These are phyloP conservation scores for Pogonomyrmex californicus DNA, from an alignment of 1,140 invertebrate genomes.

Conservation along the genomic window DNA sequence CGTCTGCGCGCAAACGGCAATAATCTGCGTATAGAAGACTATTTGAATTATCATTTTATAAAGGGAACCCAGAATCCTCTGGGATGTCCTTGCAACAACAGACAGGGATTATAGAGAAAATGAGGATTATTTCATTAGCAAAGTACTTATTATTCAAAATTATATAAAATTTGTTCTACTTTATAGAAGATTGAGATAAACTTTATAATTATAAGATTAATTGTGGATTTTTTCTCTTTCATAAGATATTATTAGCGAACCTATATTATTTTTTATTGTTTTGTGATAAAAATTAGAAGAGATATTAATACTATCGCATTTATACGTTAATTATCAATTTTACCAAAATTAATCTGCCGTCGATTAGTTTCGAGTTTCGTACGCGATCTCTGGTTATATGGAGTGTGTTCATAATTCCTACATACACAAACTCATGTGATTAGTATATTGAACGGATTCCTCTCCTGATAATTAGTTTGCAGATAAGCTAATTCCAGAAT, in stretches of 20 bases:
- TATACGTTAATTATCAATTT: not conserved
- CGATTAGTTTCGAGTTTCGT: not conserved
- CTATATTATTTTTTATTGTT: not conserved
- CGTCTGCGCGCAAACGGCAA: slow-evolving; percentile 14
- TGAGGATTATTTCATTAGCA: not conserved
- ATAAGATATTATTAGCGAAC: not conserved
- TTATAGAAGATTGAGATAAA: not conserved
- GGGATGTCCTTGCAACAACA: slow-evolving; percentile 2
- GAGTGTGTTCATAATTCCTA: not conserved
- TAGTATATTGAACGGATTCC: slow-evolving; percentile 26
- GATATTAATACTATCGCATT: not conserved
- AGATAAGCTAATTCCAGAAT: slow-evolving; percentile 24
- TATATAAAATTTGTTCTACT: not conserved
- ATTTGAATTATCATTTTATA: slow-evolving; percentile 49
- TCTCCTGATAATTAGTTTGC: slow-evolving; percentile 35
- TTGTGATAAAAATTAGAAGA: not conserved
- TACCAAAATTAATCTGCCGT: not conserved
- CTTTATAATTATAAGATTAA: not conserved
- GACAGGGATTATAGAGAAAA: slow-evolving; percentile 9
- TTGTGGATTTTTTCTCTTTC: not conserved
- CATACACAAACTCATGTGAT: not conserved
- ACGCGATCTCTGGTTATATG: not conserved
- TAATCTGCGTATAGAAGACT: slow-evolving; percentile 21
- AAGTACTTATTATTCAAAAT: not conserved
- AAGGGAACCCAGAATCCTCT: not conserved